Conservation (phyloP, 2,797 vertebrate genomes). For the Urophycis tenuis region DNA sequence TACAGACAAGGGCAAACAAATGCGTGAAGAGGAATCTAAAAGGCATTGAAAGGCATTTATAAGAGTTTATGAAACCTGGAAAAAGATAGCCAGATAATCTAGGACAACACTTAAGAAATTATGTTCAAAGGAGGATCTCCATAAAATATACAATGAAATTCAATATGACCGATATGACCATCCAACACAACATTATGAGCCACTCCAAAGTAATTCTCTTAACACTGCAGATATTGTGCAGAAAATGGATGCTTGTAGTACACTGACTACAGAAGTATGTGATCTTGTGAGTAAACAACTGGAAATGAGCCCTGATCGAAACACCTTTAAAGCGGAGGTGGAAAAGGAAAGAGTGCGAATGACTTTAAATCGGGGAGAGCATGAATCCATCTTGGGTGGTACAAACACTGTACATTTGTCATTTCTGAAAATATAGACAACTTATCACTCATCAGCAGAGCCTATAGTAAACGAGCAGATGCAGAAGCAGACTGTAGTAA, state of each 20-base stretch:
- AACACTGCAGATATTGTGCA: not conserved
- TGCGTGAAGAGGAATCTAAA: not conserved
- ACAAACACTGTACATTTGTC: too few relatives aligned
- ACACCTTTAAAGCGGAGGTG: not conserved
- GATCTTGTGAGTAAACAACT: not conserved
- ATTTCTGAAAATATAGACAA: too few relatives aligned
- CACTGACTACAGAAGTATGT: not conserved
- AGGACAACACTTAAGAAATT: not conserved
- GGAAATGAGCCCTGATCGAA: not conserved
- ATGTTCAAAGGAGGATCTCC: not conserved
- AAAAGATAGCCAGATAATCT: not conserved
- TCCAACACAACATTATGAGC: not conserved
- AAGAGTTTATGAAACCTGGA: not conserved
- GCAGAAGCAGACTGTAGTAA: too few relatives aligned
- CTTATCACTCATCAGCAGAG: too few relatives aligned
- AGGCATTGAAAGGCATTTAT: not conserved
- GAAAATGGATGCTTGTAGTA: not conserved
- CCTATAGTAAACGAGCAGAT: too few relatives aligned
- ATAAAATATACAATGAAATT: not conserved
- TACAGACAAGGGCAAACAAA: too few relatives aligned
- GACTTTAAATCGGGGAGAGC: too few relatives aligned
- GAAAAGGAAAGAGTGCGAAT: not conserved
- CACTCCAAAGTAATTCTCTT: not conserved
- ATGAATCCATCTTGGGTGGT: too few relatives aligned
- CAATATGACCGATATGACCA: not conserved